A percentile compares a stretch with the other conserved stretches of the same genome.
These are phyloP conservation scores for Mylabris sibirica DNA, from an alignment of 2,888 invertebrate genomes.

Conservation along the genomic window DNA sequence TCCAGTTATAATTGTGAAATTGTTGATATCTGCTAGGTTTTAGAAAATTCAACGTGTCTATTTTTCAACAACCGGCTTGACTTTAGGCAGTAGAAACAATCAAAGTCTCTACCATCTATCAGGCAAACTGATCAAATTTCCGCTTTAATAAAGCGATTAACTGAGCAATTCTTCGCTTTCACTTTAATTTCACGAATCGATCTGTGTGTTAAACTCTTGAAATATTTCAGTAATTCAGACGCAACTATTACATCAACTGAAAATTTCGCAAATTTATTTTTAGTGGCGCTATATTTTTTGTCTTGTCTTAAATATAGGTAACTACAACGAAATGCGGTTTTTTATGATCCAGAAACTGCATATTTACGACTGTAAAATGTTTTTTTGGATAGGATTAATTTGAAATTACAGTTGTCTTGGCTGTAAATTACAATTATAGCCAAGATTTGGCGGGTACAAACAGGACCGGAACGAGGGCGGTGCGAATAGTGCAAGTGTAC, in stretches of 20 bases:
- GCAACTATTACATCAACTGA: neutral
- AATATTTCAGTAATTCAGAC: neutral
- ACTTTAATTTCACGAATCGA: neutral
- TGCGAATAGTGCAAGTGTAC: too few species aligned
- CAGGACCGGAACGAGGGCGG: too few species aligned
- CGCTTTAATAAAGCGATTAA: too few species aligned
- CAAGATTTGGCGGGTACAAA: neutral
- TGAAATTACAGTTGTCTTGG: neutral
- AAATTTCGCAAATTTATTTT: slow-evolving; percentile 1
- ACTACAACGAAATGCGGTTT: neutral
- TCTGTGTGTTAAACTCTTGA: neutral
- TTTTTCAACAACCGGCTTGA: too few species aligned
- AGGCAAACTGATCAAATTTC: too few species aligned
- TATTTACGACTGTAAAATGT: neutral
- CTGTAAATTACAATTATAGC: neutral
- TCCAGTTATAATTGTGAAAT: too few species aligned
- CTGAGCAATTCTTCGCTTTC: too few species aligned
- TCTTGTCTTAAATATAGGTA: neutral
- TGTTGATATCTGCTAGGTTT: too few species aligned
- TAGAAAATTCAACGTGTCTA: too few species aligned
- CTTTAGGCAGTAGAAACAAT: too few species aligned
- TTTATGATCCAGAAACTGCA: neutral
- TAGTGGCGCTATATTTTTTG: neutral
- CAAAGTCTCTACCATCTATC: too few species aligned
- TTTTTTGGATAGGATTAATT: neutral